Conservation (phyloP, 1,140 invertebrate species). For the Mycetomoellerius zeteki region DNA sequence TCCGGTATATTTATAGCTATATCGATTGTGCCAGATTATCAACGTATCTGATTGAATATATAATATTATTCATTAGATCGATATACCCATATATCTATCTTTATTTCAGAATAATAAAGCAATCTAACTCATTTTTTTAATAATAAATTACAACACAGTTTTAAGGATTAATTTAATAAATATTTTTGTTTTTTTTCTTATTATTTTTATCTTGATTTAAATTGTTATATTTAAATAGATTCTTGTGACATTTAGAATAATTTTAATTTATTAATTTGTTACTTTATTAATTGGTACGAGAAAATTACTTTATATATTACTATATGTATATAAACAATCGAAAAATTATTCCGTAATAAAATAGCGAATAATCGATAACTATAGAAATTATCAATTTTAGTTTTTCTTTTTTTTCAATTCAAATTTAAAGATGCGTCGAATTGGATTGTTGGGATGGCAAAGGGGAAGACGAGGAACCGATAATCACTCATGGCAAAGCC, state of each 20-base stretch:
- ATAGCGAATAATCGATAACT: background rate
- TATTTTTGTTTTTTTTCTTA: background rate
- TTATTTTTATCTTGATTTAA: background rate
- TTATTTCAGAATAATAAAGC: background rate
- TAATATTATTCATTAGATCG: constrained; percentile 9
- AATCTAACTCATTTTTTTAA: background rate
- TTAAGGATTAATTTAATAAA: background rate
- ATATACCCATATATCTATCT: background rate
- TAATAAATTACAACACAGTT: background rate
- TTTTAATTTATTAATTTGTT: constrained; percentile 15
- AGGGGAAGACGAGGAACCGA: constrained; percentile 98
- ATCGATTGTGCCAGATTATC: constrained; percentile 5
- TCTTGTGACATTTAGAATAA: background rate
- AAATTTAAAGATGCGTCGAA: constrained; percentile 95
- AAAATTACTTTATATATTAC: background rate
- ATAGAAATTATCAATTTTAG: background rate
- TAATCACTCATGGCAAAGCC: constrained; percentile 99
- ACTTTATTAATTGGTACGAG: background rate
- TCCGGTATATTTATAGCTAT: constrained; percentile 25
- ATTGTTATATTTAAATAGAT: background rate
- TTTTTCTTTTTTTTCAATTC: background rate
- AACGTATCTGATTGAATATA: background rate
- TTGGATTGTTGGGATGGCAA: constrained; percentile 99
- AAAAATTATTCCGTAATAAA: background rate
- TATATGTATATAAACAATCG: background rate